phyloP scores from a whole-genome alignment of 2,888 invertebrate species.

The Synergus itoensis region DNA sequence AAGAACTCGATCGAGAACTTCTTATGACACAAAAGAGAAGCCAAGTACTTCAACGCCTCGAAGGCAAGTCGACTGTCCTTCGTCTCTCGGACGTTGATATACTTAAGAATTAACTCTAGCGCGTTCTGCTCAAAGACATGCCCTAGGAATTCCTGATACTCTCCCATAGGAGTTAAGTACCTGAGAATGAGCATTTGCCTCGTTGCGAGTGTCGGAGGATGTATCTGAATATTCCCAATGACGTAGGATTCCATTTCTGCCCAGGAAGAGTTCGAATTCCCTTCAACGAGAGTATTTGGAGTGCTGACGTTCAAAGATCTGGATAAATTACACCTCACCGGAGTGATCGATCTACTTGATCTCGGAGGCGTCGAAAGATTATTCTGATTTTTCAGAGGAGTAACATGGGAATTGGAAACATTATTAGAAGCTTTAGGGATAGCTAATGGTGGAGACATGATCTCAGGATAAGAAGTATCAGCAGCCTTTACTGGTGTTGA shows the following conservation, averaged over 20 bases:
- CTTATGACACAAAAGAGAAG: slow-evolving; percentile 97
- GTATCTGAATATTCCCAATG: slow-evolving; percentile 93
- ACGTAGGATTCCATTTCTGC: slow-evolving; percentile 93
- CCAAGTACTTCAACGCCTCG: slow-evolving; percentile 96
- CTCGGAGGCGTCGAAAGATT: slow-evolving; percentile 51
- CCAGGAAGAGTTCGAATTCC: slow-evolving; percentile 89
- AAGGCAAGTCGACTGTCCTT: slow-evolving; percentile 96
- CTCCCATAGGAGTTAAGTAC: slow-evolving; percentile 98
- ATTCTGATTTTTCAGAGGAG: slow-evolving; percentile 53
- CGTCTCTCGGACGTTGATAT: slow-evolving; percentile 92
- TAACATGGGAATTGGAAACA: slow-evolving; percentile 44
- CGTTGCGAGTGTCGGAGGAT: slow-evolving; percentile 92
- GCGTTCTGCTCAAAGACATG: slow-evolving; percentile 97
- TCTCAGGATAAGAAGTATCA: slow-evolving; percentile 67
- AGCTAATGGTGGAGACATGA: slow-evolving; percentile 76
- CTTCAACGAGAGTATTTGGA: slow-evolving; percentile 48
- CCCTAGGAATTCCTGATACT: slow-evolving; percentile 97
- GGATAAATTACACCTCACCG: slow-evolving; percentile 51
- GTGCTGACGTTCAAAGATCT: slow-evolving; percentile 45
- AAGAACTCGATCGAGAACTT: slow-evolving; percentile 99
- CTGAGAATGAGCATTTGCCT: slow-evolving; percentile 95
- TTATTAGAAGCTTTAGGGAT: slow-evolving; percentile 63
- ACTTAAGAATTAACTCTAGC: slow-evolving; percentile 92
- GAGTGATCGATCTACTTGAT: slow-evolving; percentile 44
- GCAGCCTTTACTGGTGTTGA: slow-evolving; percentile 64